A percentile compares a stretch with the other conserved stretches of the same genome.
phyloP scores from a whole-genome alignment of 1,140 invertebrate genomes.

The Bombyx mori region DNA sequence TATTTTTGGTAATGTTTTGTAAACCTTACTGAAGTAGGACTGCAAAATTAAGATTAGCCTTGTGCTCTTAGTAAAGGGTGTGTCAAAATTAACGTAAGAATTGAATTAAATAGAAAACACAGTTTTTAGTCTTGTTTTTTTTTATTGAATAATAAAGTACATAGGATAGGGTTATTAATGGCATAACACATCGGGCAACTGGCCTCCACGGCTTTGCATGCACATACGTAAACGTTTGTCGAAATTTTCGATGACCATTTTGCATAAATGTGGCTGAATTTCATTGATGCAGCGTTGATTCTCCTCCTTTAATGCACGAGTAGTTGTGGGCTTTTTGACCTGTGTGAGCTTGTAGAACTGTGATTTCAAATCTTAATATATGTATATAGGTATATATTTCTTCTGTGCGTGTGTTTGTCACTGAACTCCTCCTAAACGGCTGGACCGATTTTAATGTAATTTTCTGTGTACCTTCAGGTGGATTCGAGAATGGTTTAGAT shows the following conservation, averaged over 20 bases:
- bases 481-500: no score
- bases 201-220: slow-evolving; percentile 13
- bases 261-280: slow-evolving; percentile 16
- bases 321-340: slow-evolving; percentile 11
- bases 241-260: slow-evolving; percentile 16
- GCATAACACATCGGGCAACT: slow-evolving; percentile 15
- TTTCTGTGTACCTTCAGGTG: no score
- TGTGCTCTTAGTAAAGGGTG: background rate
- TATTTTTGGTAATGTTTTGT: no score
- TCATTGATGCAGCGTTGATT: slow-evolving; percentile 14
- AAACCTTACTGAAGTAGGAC: no score
- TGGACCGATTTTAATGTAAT: no score
- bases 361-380: slow-evolving; percentile 2
- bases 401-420: no score
- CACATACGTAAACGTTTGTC: slow-evolving; percentile 12
- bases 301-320: slow-evolving; percentile 6
- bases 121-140: background rate
- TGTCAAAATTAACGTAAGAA: background rate
- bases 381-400: no score
- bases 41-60: no score
- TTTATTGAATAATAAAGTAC: slow-evolving; percentile 15
- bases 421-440: no score
- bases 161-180: slow-evolving; percentile 17
- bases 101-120: background rate
- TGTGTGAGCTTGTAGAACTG: slow-evolving; percentile 4